These are phyloP conservation scores for Suillia variegata DNA, from an alignment of 2,888 invertebrate genomes.

Conservation along the genomic window DNA sequence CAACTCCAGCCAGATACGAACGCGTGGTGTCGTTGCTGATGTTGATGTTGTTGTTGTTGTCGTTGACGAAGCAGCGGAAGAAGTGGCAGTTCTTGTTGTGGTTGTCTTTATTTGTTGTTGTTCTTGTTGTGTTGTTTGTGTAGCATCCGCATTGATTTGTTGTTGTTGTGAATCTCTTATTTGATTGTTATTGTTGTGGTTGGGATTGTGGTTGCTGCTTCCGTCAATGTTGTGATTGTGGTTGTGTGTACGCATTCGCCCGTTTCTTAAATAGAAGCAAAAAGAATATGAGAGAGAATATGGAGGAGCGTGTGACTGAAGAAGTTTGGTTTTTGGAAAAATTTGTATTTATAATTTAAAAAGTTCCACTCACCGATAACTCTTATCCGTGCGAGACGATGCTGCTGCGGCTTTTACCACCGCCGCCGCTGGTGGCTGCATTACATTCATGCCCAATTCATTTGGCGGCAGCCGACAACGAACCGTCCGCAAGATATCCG, in stretches of 20 bases:
- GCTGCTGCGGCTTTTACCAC: too few relatives aligned
- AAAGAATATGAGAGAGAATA: not conserved
- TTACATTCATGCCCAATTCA: slow-evolving; percentile 54
- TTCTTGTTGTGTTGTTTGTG: not conserved
- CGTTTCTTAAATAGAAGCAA: slow-evolving; percentile 61
- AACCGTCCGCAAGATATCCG: slow-evolving; percentile 71
- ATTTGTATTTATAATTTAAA: too few relatives aligned
- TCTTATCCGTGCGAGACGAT: too few relatives aligned
- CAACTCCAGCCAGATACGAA: slow-evolving; percentile 77
- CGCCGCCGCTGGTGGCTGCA: too few relatives aligned
- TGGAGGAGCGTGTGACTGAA: slow-evolving; percentile 46
- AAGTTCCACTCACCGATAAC: not conserved
- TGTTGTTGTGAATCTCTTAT: too few relatives aligned
- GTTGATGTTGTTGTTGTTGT: slow-evolving; percentile 31
- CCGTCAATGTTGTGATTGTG: not conserved
- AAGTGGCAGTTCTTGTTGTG: not conserved
- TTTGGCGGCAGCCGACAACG: slow-evolving; percentile 63
- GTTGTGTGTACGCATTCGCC: slow-evolving; percentile 66
- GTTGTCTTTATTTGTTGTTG: too few relatives aligned
- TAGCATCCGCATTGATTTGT: not conserved
- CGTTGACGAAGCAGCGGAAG: not conserved
- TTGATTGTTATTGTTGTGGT: not conserved
- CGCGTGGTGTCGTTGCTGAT: slow-evolving; percentile 60
- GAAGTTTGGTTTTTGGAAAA: slow-evolving; percentile 29
- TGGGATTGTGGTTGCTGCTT: not conserved